phyloP scores from a whole-genome alignment of 92 coral and sea anemone species.

The Siderastrea siderea region DNA sequence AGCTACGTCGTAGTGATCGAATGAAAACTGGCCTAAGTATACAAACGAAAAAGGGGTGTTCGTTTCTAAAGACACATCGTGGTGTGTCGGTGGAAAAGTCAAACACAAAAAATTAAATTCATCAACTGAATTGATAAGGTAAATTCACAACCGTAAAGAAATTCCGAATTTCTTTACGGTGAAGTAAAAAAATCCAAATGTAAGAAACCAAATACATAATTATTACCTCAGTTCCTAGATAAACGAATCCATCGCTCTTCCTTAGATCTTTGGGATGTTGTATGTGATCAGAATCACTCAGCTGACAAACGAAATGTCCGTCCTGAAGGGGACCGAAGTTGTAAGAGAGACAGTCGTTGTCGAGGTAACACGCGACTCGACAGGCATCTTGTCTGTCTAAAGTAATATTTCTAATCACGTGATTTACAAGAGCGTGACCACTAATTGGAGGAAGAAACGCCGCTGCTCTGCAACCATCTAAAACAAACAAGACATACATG shows the following conservation, averaged over 20 bases:
- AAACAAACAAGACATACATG: neutral
- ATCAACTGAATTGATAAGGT: too few species aligned
- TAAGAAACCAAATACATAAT: too few species aligned
- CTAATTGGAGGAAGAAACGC: neutral
- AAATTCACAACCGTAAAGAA: too few species aligned
- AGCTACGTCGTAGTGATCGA: too few species aligned
- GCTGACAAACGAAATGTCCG: neutral
- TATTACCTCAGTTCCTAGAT: constrained; percentile 12
- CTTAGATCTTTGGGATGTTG: constrained; percentile 24
- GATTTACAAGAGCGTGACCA: constrained; percentile 13
- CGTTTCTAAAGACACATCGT: too few species aligned
- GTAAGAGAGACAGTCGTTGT: constrained; percentile 18
- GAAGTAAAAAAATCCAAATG: too few species aligned
- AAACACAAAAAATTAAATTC: too few species aligned
- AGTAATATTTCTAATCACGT: constrained; percentile 10
- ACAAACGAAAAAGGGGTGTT: too few species aligned
- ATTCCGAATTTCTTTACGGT: too few species aligned
- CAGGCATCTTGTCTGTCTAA: constrained; percentile 7
- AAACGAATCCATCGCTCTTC: neutral
- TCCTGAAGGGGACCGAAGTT: neutral
- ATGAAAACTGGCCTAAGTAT: too few species aligned
- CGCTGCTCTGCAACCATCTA: constrained; percentile 7
- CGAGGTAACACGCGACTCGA: constrained; percentile 10
- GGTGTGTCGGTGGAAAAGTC: too few species aligned
- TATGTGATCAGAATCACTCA: constrained; percentile 25